Conservation (phyloP, 2,113 vertebrate genomes). For the Coptodon bakossiorum region DNA sequence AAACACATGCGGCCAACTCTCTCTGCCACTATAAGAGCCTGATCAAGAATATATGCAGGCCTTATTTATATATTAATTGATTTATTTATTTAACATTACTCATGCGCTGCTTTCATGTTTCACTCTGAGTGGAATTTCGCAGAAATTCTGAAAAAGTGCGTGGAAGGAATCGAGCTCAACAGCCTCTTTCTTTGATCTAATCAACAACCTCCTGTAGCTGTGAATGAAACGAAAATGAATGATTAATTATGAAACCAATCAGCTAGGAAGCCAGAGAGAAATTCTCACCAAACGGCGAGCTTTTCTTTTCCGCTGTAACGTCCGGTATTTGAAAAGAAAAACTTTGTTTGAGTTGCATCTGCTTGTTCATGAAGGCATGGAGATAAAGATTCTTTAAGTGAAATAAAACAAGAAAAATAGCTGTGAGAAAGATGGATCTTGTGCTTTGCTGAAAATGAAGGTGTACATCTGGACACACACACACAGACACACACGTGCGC, state of each 20-base stretch:
- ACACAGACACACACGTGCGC: neutral
- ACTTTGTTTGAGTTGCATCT: neutral
- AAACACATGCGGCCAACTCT: neutral
- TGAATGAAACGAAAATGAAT: neutral
- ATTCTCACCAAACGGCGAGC: neutral
- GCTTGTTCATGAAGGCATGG: neutral
- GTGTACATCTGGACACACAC: constrained; percentile 36
- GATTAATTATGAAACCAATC: neutral
- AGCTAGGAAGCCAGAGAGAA: neutral
- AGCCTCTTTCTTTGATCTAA: neutral
- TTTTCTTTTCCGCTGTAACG: neutral
- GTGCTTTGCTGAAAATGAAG: constrained; percentile 40
- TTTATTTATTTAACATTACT: neutral
- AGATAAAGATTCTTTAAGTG: neutral
- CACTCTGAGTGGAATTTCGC: neutral
- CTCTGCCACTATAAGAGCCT: neutral
- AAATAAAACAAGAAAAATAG: neutral
- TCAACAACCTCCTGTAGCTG: neutral
- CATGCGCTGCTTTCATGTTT: neutral
- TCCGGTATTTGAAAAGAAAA: neutral
- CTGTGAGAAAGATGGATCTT: constrained; percentile 6
- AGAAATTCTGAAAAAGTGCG: neutral
- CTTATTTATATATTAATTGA: neutral
- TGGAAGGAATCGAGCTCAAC: neutral
- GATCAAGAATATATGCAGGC: neutral